A percentile compares a stretch with the other conserved stretches of the same genome.
These are phyloP conservation scores for Drosophila nebulosa DNA, from an alignment of 1,140 invertebrate species.

Conservation along the genomic window DNA sequence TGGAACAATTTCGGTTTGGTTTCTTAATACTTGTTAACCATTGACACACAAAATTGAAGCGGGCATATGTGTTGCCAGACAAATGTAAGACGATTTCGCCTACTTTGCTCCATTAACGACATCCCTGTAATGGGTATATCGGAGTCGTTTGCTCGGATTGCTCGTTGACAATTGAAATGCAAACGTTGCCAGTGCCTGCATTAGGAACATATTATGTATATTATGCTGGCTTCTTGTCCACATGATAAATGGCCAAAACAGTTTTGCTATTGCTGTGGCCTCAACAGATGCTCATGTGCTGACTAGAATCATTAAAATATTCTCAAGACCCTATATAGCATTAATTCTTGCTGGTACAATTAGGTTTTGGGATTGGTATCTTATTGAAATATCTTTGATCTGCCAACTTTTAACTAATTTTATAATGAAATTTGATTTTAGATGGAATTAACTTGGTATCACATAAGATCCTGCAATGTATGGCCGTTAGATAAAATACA, in stretches of 20 bases:
- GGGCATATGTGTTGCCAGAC: background rate
- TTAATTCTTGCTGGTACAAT: background rate
- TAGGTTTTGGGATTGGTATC: background rate
- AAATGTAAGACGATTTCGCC: background rate
- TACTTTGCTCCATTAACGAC: background rate
- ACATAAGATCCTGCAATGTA: too few relatives aligned
- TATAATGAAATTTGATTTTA: too few relatives aligned
- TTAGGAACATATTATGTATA: constrained; percentile 31
- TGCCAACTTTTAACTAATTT: background rate
- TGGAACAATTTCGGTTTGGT: background rate
- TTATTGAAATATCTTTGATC: background rate
- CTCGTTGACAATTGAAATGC: constrained; percentile 30
- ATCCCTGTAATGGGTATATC: background rate
- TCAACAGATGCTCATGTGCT: constrained; percentile 17
- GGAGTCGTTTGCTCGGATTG: background rate
- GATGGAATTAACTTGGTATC: too few relatives aligned
- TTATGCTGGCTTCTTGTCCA: constrained; percentile 32
- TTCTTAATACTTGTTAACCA: background rate
- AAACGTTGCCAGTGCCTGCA: constrained; percentile 28
- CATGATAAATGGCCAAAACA: constrained; percentile 24
- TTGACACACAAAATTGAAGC: background rate
- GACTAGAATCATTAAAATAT: constrained; percentile 32
- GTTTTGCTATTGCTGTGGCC: background rate
- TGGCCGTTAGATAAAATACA: too few relatives aligned
- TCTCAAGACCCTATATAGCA: background rate